Evolutionary conservation across 2,113 vertebrate species (phyloP).

Genomic region (Condylura cristata): DNA sequence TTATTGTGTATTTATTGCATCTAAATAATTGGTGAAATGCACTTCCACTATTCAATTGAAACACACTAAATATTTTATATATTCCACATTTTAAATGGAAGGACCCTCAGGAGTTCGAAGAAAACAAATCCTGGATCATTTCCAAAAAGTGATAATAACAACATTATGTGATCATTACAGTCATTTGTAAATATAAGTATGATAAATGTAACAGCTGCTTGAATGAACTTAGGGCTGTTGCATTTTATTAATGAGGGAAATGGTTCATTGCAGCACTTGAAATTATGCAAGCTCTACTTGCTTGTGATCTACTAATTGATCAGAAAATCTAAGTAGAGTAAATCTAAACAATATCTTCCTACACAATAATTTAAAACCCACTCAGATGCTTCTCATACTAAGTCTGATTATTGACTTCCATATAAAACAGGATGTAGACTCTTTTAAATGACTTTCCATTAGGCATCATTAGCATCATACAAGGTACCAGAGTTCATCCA

Average conservation of each 20-base stretch:
- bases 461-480: conserved; percentile 61
- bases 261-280: conserved; percentile 74
- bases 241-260: conserved; percentile 79
- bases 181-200: conserved; percentile 85
- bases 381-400: conserved; percentile 71
- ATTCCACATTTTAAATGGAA: conserved; percentile 72
- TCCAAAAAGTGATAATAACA: conserved; percentile 81
- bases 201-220: conserved; percentile 80
- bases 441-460: conserved; percentile 65
- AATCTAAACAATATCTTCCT: conserved; percentile 81
- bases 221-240: conserved; percentile 67
- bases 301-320: conserved; percentile 85
- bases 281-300: conserved; percentile 80
- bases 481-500: conserved; percentile 10
- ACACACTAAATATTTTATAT: conserved; percentile 76
- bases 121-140: conserved; percentile 77
- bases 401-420: conserved; percentile 81
- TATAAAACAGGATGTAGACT: conserved; percentile 58
- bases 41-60: conserved; percentile 62
- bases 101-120: conserved; percentile 67
- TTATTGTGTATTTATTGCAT: conserved; percentile 69
- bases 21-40: conserved; percentile 74
- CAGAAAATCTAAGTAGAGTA: conserved; percentile 75
- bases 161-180: conserved; percentile 80
- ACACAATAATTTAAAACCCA: conserved; percentile 81